Percentiles rank a stretch among this genome's conserved stretches.
Conservation (phyloP, 2,797 vertebrate species). For the Numenius phaeopus region DNA sequence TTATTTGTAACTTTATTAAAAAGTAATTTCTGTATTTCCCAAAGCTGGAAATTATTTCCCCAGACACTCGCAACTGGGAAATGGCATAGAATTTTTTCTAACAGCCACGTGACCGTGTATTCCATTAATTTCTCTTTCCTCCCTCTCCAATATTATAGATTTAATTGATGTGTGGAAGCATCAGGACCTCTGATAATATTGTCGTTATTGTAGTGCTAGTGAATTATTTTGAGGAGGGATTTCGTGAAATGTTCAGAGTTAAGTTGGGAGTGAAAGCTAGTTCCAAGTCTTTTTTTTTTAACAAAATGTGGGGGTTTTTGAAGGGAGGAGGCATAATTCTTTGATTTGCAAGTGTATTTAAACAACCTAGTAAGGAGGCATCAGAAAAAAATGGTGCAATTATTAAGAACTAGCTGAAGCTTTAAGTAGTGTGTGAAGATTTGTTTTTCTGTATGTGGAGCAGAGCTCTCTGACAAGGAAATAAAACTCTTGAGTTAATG, state of each 20-base stretch:
- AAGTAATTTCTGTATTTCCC: constrained; percentile 31
- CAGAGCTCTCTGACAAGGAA: background rate
- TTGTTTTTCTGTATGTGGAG: background rate
- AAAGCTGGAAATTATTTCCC: constrained; percentile 35
- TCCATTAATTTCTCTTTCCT: background rate
- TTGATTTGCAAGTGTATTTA: background rate
- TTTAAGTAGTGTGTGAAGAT: background rate
- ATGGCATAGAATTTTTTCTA: background rate
- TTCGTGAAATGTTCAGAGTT: background rate
- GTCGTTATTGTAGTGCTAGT: background rate
- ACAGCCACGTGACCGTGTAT: background rate
- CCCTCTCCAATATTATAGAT: background rate
- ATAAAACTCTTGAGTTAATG: background rate
- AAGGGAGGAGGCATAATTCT: background rate
- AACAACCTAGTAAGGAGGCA: background rate
- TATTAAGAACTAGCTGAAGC: background rate
- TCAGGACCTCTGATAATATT: background rate
- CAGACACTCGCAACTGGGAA: background rate
- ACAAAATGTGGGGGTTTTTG: background rate
- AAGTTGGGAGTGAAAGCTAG: background rate
- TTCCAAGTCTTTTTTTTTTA: background rate
- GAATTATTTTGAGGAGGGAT: background rate
- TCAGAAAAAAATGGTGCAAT: background rate
- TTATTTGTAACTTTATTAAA: constrained; percentile 58
- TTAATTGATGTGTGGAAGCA: constrained; percentile 29